Percentiles rank a stretch among this genome's conserved stretches.
phyloP scores from a whole-genome alignment of 1,140 invertebrate species.

The Tachypleus tridentatus region DNA sequence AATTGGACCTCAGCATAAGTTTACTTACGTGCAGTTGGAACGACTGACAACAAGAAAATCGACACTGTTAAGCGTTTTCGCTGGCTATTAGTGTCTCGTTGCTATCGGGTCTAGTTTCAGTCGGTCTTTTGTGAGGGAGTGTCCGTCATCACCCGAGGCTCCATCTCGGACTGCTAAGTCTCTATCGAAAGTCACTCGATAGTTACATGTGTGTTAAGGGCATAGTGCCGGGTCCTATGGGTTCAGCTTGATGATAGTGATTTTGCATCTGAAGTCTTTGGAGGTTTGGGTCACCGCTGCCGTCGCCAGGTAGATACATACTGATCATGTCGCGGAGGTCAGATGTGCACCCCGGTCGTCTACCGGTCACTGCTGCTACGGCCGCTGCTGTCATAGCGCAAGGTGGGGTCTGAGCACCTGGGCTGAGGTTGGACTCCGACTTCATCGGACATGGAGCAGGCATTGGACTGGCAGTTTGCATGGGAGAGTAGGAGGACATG shows the following conservation, averaged over 20 bases:
- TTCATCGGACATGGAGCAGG: constrained; percentile 41
- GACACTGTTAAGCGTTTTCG: too few relatives aligned
- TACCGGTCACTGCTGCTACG: constrained; percentile 36
- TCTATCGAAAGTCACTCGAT: not conserved
- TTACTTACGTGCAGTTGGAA: too few relatives aligned
- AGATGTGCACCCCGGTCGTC: constrained; percentile 26
- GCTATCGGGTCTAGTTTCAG: too few relatives aligned
- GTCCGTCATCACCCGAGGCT: too few relatives aligned
- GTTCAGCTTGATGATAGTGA: constrained; percentile 35
- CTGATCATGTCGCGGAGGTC: constrained; percentile 67
- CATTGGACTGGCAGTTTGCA: constrained; percentile 46
- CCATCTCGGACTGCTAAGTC: too few relatives aligned
- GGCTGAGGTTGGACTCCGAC: constrained; percentile 54
- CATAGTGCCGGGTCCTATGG: constrained; percentile 44
- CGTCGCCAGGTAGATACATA: constrained; percentile 57
- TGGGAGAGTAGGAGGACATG: constrained; percentile 39
- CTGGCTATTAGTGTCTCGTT: too few relatives aligned
- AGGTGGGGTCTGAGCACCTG: constrained; percentile 45
- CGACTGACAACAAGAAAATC: too few relatives aligned
- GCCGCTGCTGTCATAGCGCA: constrained; percentile 19
- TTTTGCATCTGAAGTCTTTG: constrained; percentile 39
- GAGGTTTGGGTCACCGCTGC: constrained; percentile 27
- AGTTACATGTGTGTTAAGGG: constrained; percentile 62
- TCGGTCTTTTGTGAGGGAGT: too few relatives aligned
- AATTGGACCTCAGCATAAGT: too few relatives aligned